Base-by-base conservation (phyloP, 2,888 invertebrate genomes). In the Ephialtes manifestator region DNA sequence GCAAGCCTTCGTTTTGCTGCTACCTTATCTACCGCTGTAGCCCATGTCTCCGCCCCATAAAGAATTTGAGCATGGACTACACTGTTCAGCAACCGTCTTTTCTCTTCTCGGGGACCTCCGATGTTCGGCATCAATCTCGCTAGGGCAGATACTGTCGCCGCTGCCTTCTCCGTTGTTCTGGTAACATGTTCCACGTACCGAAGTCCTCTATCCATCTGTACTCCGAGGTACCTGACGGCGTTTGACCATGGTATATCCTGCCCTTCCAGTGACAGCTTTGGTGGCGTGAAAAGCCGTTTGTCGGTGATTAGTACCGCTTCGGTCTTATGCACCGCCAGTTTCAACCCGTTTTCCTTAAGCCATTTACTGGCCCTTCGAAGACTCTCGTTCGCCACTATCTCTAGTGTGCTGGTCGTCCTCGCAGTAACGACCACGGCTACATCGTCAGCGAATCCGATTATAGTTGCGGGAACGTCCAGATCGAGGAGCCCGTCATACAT, bases 401-500 rank as follows among this genome's bases (percentile, higher is more conserved):
- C 71, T 35, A 80, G 39, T 4, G 39, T 65, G 15, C 43, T 51
- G 2, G 75, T 15, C 24, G 75, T 55, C 43, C 60, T 75, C 20
- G 81, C 81, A 0, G 58, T 43, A 1, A 39, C 68, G 2, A 81
- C 68, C 15, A 80, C 10, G 11, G 43, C 68, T 15, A 48, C 77
- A 28, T 77, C 67, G 31, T 81, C 58, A 4, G 67, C 46, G 31
- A 83, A 75, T 31, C 75, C 46, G 10, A 81, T 18, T 1, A 75
- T 28, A 13, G 10, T 51, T 15, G 46, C 70, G 0, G 78, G 74
- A 13, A 78, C 72, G 2, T 71, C 28, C 15, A 68, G 28, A 5
- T 20, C 35, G 1, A 81, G 58, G 20, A 82, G 68, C 7, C 76
- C 81, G 35, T 82, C 76, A 31, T 82, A 70, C 63, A 63, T 70